Evolutionary conservation across 2,888 invertebrate genomes (phyloP).

Genomic region (Spicauda simplicius): DNA sequence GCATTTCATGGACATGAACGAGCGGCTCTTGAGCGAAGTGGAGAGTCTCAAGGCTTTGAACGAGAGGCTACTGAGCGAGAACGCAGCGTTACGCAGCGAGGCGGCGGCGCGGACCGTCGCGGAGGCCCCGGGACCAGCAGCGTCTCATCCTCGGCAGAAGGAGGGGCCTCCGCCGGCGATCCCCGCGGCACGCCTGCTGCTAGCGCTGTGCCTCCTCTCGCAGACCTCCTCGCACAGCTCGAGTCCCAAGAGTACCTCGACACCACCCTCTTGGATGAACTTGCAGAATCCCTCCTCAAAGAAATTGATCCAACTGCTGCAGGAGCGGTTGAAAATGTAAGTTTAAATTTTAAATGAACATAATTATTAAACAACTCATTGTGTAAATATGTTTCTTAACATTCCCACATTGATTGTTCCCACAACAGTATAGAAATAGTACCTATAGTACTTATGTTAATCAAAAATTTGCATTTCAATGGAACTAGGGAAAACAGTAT

Average conservation of each 20-base stretch:
- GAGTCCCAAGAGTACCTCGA: slow-evolving; percentile 89
- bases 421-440: not conserved
- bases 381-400: too few species aligned
- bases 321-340: slow-evolving; percentile 88
- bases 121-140: slow-evolving; percentile 90
- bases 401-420: too few species aligned
- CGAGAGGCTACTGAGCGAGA: slow-evolving; percentile 87
- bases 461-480: not conserved
- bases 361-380: too few species aligned
- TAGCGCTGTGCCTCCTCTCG: slow-evolving; percentile 93
- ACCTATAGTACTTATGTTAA: not conserved
- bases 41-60: slow-evolving; percentile 88
- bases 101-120: slow-evolving; percentile 87
- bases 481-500: not conserved
- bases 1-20: slow-evolving; percentile 86
- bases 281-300: slow-evolving; percentile 93
- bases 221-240: slow-evolving; percentile 92
- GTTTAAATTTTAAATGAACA: slow-evolving; percentile 47
- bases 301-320: slow-evolving; percentile 90
- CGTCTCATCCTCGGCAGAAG: slow-evolving; percentile 98
- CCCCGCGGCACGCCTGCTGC: slow-evolving; percentile 89
- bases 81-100: slow-evolving; percentile 84
- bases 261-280: slow-evolving; percentile 87
- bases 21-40: slow-evolving; percentile 87
- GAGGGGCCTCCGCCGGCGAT: slow-evolving; percentile 90